Conservation (phyloP, 2,113 vertebrate species). For the Paratilapia polleni region DNA sequence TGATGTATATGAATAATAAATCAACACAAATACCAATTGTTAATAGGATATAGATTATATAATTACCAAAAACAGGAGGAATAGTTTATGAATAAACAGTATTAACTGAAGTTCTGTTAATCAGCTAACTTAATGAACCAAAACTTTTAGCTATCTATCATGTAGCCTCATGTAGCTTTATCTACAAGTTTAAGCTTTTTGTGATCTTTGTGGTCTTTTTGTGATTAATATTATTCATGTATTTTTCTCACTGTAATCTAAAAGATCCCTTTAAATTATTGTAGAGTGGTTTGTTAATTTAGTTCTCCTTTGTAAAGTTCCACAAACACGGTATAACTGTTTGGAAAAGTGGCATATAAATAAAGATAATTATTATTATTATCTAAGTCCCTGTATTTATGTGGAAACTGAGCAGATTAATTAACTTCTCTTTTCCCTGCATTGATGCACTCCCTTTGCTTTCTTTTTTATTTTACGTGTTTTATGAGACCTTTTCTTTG, state of each 20-base stretch:
- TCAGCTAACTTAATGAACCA: neutral
- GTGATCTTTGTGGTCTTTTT: neutral
- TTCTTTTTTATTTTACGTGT: neutral
- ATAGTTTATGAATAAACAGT: neutral
- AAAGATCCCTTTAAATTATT: neutral
- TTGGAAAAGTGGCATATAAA: neutral
- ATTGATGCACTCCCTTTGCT: neutral
- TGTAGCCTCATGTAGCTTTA: neutral
- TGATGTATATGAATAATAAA: too few relatives aligned
- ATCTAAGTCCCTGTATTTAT: neutral
- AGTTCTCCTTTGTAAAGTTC: neutral
- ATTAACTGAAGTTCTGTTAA: neutral
- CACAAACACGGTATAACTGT: neutral
- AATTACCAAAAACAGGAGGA: neutral
- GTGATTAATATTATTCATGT: accelerated
- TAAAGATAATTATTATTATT: neutral
- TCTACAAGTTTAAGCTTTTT: neutral
- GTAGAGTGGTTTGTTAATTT: neutral
- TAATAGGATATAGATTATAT: too few relatives aligned
- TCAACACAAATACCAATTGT: too few relatives aligned
- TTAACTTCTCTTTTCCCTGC: neutral
- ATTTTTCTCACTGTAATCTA: neutral
- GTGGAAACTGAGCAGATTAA: neutral
- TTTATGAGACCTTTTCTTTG: neutral
- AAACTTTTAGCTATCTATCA: neutral